Evolutionary conservation across 2,888 invertebrate genomes (phyloP).

Genomic region (Notocelia uddmanniana): DNA sequence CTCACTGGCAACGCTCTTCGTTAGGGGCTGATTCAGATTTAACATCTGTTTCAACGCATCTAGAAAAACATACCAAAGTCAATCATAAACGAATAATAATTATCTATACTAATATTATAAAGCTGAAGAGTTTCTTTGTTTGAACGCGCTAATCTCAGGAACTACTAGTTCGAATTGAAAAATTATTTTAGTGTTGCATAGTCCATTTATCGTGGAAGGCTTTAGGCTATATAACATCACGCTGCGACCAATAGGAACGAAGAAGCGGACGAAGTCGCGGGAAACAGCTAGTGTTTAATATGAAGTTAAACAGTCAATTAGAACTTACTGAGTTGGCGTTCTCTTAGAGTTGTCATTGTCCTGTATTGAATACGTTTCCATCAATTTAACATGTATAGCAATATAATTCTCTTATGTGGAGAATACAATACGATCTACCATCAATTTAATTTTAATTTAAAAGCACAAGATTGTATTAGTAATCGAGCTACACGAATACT

Average conservation of each 20-base stretch:
- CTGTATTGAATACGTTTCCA: slow-evolving; percentile 53
- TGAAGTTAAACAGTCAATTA: slow-evolving; percentile 40
- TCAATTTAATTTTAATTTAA: not conserved
- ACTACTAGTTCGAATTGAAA: too few relatives aligned
- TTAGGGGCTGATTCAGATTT: slow-evolving; percentile 94
- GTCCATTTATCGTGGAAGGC: too few relatives aligned
- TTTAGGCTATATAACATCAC: too few relatives aligned
- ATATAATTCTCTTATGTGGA: not conserved
- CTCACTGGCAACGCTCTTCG: slow-evolving; percentile 91
- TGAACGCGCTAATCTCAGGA: too few relatives aligned
- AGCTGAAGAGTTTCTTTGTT: too few relatives aligned
- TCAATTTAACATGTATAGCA: slow-evolving; percentile 52
- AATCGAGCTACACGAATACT: slow-evolving; percentile 17
- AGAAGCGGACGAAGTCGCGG: too few relatives aligned
- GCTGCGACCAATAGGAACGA: too few relatives aligned
- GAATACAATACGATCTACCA: not conserved
- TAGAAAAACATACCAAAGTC: slow-evolving; percentile 72
- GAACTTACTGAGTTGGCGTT: slow-evolving; percentile 64
- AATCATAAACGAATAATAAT: slow-evolving; percentile 3
- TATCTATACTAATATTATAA: too few relatives aligned
- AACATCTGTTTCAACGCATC: slow-evolving; percentile 98
- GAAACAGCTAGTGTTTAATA: too few relatives aligned
- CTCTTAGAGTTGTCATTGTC: slow-evolving; percentile 84
- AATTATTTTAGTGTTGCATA: too few relatives aligned
- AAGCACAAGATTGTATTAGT: slow-evolving; percentile 16